Evolutionary conservation across 2,797 vertebrate genomes (phyloP), one percentile per base, ranked within the genome.

Genomic region (Centropyge bicolor): DNA sequence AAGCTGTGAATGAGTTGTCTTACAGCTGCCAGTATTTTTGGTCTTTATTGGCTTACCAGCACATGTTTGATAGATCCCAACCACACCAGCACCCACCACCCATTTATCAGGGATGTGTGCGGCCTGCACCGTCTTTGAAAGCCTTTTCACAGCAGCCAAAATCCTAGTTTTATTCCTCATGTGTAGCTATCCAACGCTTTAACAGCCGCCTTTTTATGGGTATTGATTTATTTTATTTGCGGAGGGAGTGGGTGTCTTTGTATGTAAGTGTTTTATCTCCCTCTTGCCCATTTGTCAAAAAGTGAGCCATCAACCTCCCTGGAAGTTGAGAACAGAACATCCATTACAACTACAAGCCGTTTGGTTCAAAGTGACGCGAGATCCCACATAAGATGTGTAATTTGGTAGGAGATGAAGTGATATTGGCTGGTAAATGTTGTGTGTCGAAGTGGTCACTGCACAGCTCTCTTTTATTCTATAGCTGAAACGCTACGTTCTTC

Each of bases 151-250:
- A 57, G 74, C 81, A 80, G 86, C 90, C 92, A 90, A 89, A 81
- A 82, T 78, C 52, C 16, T 35, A 70, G 63, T 90, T 92, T 90
- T 83, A 83, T 86, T 85, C 84, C 70, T 56, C 82, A 85, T 64
- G 70, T 79, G 78, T 62, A 69, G 81, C 83, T 76, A 55, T 91
- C 84, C 81, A 88, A 76, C 16, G n/a, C 60, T 89, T 87, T 86
- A 90, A 91, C 84, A 79, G 79, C 80, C 81, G 78, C 78, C 72
- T 89, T 91, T 92, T 93, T 89, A 91, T 84, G 82, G 83, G 76
- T 89, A 86, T 91, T 84, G 76, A 90, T 91, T 92, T 81, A 83
- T 90, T 92, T 90, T 76, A 85, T 90, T 90, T 87, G 57, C 74
- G 13, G 56, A 85, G 74, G 43, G 68, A 81, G 71, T 70, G 78